phyloP scores from a whole-genome alignment of 2,888 invertebrate genomes.

The Pachymerium ferrugineum region DNA sequence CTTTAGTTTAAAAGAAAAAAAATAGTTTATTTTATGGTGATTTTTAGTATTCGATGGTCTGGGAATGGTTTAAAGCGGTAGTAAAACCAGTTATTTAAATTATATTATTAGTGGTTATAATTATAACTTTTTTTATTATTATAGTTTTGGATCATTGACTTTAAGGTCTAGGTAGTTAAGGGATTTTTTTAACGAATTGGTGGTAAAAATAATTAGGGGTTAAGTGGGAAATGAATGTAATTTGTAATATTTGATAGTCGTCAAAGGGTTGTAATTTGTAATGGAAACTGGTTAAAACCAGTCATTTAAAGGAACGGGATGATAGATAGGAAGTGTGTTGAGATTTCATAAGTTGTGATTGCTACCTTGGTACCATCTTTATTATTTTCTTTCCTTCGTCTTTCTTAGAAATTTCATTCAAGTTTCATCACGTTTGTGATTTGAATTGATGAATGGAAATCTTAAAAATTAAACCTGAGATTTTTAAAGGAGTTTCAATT shows the following conservation, averaged over 20 bases:
- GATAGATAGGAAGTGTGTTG: background rate
- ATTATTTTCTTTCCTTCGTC: background rate
- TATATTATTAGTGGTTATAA: background rate
- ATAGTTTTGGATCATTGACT: background rate
- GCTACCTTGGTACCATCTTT: background rate
- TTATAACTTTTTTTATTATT: background rate
- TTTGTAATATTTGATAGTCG: background rate
- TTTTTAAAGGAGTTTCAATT: no score
- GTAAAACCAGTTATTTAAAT: background rate
- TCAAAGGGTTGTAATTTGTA: background rate
- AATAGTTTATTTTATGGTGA: no score
- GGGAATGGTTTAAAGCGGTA: no score
- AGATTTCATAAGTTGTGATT: background rate
- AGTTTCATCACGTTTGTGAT: no score
- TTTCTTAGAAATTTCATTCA: no score
- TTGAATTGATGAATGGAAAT: no score
- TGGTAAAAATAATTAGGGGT: background rate
- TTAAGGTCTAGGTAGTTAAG: no score
- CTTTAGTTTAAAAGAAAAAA: no score
- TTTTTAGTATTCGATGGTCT: no score
- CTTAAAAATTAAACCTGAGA: no score
- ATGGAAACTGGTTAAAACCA: background rate
- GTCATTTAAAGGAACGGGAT: background rate
- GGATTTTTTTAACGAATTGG: no score
- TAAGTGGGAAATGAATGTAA: no score